phyloP scores from a whole-genome alignment of 2,888 invertebrate genomes.

The Copidosoma aretas region DNA sequence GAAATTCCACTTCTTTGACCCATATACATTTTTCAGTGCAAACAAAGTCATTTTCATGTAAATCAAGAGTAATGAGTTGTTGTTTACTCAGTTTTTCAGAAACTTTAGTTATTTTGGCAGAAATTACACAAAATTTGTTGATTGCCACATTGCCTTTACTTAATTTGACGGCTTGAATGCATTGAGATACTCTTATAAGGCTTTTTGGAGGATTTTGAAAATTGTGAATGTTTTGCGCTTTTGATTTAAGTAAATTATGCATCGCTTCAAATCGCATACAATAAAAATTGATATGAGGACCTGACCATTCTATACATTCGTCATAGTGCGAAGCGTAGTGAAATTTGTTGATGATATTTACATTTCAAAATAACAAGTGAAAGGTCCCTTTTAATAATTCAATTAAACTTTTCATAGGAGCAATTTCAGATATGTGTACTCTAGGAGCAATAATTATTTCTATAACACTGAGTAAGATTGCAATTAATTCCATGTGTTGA shows the following conservation, averaged over 20 bases:
- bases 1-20: too few relatives aligned
- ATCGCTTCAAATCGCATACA: conserved; percentile 3
- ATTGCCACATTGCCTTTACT: too few relatives aligned
- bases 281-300: background rate
- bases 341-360: conserved; percentile 3
- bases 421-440: background rate
- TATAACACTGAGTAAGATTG: background rate
- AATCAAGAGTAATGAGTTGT: too few relatives aligned
- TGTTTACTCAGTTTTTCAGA: too few relatives aligned
- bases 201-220: conserved; percentile 14
- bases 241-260: background rate
- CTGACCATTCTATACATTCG: conserved; percentile 7
- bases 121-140: too few relatives aligned
- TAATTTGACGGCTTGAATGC: background rate
- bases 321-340: background rate
- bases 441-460: conserved; percentile 4
- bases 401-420: background rate
- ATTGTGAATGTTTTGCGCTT: conserved; percentile 11
- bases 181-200: background rate
- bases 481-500: conserved; percentile 3
- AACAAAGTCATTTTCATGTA: too few relatives aligned
- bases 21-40: too few relatives aligned
- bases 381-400: background rate
- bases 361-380: background rate
- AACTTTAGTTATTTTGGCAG: too few relatives aligned